Conservation (phyloP, 2,797 vertebrate genomes). For the Sebastes iracundus region DNA sequence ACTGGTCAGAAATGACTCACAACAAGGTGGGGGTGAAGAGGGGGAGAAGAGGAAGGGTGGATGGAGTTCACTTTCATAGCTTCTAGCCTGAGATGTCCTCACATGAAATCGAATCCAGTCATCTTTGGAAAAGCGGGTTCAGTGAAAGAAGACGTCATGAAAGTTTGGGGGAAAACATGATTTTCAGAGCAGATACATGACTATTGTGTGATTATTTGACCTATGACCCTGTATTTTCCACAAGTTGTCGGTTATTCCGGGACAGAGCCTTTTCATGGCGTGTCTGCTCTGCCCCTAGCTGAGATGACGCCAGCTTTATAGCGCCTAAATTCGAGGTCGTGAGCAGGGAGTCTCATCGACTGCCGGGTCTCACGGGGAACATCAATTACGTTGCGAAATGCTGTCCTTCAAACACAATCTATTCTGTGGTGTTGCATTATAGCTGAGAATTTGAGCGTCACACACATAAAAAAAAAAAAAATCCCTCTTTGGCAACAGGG, state of each 20-base stretch:
- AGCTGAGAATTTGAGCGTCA: constrained; percentile 69
- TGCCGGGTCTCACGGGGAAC: constrained; percentile 72
- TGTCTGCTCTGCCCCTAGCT: constrained; percentile 46
- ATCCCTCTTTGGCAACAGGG: constrained; percentile 69
- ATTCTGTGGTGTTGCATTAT: constrained; percentile 74
- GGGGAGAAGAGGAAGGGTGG: constrained; percentile 26
- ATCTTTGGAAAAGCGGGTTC: constrained; percentile 48
- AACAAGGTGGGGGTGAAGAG: constrained; percentile 52
- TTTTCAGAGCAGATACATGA: constrained; percentile 56
- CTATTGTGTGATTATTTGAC: constrained; percentile 64
- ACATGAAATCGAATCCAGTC: constrained; percentile 64
- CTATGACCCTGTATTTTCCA: constrained; percentile 62
- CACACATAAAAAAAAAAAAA: constrained; percentile 59
- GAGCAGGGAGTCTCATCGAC: constrained; percentile 63
- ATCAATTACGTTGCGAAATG: constrained; percentile 79
- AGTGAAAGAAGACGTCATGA: constrained; percentile 43
- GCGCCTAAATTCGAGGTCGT: constrained; percentile 55
- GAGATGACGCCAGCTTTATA: constrained; percentile 68
- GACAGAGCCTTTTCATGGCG: constrained; percentile 37
- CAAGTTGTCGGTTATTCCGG: constrained; percentile 53
- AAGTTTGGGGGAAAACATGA: constrained; percentile 38
- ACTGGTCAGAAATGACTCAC: constrained; percentile 78
- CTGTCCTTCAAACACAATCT: constrained; percentile 75
- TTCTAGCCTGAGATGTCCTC: constrained; percentile 53
- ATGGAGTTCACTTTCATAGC: constrained; percentile 66